Percentiles rank a stretch among this genome's conserved stretches.
Conservation (phyloP, 1,140 invertebrate genomes). For the Rhysida immarginata region DNA sequence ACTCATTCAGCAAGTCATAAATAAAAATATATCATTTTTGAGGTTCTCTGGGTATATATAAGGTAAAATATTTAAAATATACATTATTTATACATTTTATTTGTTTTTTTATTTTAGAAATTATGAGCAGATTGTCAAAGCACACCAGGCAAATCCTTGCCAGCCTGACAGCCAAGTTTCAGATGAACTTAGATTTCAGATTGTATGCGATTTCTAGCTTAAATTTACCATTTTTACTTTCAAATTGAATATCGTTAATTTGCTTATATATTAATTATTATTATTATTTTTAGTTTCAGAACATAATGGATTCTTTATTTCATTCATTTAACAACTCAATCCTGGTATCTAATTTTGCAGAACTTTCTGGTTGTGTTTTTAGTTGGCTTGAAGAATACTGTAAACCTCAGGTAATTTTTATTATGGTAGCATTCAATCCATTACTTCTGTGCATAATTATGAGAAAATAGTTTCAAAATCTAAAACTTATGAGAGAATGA, state of each 20-base stretch:
- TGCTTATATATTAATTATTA: conserved; percentile 10
- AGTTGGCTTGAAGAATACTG: conserved; percentile 94
- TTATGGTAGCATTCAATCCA: too few species aligned
- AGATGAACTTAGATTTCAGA: conserved; percentile 90
- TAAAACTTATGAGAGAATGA: neutral
- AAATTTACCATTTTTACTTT: neutral
- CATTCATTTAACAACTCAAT: conserved; percentile 70
- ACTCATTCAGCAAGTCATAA: too few species aligned
- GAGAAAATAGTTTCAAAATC: conserved; percentile 1
- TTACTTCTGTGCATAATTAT: too few species aligned
- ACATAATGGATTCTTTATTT: conserved; percentile 86
- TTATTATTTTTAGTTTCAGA: conserved; percentile 58
- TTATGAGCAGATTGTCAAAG: conserved; percentile 91
- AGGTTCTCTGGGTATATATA: too few species aligned
- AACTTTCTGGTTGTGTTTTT: conserved; percentile 82
- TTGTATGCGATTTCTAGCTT: conserved; percentile 42
- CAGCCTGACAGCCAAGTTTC: conserved; percentile 71
- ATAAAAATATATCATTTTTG: too few species aligned
- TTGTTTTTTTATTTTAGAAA: too few species aligned
- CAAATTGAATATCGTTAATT: neutral
- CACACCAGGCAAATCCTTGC: conserved; percentile 80
- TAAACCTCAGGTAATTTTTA: conserved; percentile 67
- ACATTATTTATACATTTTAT: too few species aligned
- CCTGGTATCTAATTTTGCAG: conserved; percentile 78
- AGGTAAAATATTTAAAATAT: too few species aligned